phyloP scores from a whole-genome alignment of 2,797 vertebrate genomes.

The Poecilia wingei region DNA sequence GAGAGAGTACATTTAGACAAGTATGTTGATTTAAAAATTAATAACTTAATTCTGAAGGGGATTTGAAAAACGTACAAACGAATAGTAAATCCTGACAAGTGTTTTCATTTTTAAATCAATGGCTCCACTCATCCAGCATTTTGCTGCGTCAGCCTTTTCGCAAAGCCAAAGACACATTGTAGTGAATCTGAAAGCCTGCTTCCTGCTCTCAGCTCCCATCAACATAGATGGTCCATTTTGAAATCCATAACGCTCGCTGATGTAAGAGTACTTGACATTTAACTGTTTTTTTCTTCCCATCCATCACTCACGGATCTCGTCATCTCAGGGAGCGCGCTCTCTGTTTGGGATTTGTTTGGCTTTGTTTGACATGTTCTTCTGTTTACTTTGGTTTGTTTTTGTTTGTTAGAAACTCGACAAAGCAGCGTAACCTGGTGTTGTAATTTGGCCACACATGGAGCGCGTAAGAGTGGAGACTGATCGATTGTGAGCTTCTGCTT shows the following conservation, averaged over 20 bases:
- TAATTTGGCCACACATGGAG: constrained; percentile 51
- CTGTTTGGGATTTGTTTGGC: background rate
- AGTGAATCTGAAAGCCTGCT: constrained; percentile 55
- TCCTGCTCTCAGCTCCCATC: constrained; percentile 73
- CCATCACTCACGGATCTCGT: constrained; percentile 15
- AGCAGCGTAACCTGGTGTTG: background rate
- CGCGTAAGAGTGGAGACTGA: constrained; percentile 36
- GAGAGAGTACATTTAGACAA: background rate
- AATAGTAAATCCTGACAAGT: background rate
- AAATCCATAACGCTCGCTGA: constrained; percentile 71
- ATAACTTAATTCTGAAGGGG: background rate
- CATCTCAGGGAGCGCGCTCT: constrained; percentile 5
- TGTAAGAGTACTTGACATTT: constrained; percentile 54
- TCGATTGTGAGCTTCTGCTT: constrained; percentile 46
- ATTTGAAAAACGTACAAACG: background rate
- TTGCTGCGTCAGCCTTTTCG: constrained; percentile 59
- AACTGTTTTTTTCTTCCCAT: constrained; percentile 26
- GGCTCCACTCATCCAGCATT: constrained; percentile 32
- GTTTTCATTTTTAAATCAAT: constrained; percentile 31
- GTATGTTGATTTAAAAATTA: background rate
- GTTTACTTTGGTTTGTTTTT: background rate
- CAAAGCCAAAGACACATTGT: constrained; percentile 23
- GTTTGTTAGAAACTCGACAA: background rate
- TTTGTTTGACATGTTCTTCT: background rate
- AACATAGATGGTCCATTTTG: constrained; percentile 68